Evolutionary conservation across 92 coral and sea anemone species (phyloP), one percentile per base, ranked within the genome.

Genomic region (Epizoanthus illoricatus): DNA sequence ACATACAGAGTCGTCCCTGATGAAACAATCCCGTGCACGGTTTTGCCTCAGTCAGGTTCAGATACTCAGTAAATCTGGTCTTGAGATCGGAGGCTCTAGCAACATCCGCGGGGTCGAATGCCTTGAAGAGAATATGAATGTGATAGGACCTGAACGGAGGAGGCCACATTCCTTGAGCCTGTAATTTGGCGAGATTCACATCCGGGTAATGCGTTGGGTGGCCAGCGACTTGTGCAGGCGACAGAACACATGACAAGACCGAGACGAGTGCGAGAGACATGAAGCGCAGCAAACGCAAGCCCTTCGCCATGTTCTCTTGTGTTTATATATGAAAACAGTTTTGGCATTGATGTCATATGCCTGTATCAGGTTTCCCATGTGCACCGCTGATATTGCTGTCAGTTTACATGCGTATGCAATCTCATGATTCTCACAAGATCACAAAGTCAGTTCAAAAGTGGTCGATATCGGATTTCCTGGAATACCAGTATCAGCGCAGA

Each of bases 131-230:
- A 68, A 68, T 43, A 9, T 68, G 72, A 17, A 68, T 68, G 72
- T 68, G 72, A 24, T 13, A 68, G 7, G 72, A 68, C 18, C 72
- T 68, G 72, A 68, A 68, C 43, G 72, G 72, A 39, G 72, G 72
- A 18, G 72, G 72, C 72, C 72, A 68, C 1, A 68, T 39, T 68
- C 72, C 72, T 52, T 33, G 72, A 1, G 72, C 72, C 52, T 9
- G 28, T 43, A 68, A 43, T 68, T 68, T 68, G 72, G 21, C 49
- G 11, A 39, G 72, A 68, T 68, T 19, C 7, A 68, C 72, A 36
- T 68, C 11, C n/a, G 72, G 72, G 13, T 68, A 68, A 21, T 33
- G 8, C 39, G 72, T 68, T 4, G 72, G 20, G 49, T 68, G 72
- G 17, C 45, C 40, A 68, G 18, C 28, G 45, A 68, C 72, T 12